These are phyloP conservation scores for Lobophora halterata DNA, from an alignment of 2,888 invertebrate genomes.

Conservation along the genomic window DNA sequence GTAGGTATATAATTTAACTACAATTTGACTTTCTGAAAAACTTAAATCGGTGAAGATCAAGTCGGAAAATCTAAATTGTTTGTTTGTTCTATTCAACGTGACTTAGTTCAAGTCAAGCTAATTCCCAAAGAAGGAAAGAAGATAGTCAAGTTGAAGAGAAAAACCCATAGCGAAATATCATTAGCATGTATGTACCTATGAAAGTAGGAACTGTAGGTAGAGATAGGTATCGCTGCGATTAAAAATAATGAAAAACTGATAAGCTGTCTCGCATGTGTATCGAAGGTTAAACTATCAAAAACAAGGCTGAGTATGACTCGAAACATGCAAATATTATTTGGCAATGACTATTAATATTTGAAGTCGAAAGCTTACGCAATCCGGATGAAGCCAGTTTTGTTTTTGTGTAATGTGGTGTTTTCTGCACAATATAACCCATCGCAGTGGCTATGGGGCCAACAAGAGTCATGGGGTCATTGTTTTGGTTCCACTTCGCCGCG, in stretches of 20 bases:
- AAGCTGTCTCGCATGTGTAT: not conserved
- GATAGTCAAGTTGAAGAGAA: too few relatives aligned
- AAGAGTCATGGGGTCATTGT: constrained; percentile 54
- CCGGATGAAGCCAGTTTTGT: not conserved
- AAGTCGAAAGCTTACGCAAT: constrained; percentile 12
- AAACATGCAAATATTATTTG: constrained; percentile 18
- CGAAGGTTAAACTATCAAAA: constrained; percentile 3
- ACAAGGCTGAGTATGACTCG: constrained; percentile 9
- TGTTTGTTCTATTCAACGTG: too few relatives aligned
- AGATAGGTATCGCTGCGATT: too few relatives aligned
- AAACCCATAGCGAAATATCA: too few relatives aligned
- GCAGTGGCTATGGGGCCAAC: constrained; percentile 34
- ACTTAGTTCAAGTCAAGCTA: too few relatives aligned
- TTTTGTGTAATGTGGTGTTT: constrained; percentile 1
- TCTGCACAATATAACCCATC: constrained; percentile 11
- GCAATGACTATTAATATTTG: constrained; percentile 10
- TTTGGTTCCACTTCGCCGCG: constrained; percentile 65
- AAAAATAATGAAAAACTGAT: not conserved
- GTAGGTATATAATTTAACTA: too few relatives aligned
- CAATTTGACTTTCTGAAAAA: too few relatives aligned
- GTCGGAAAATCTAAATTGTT: too few relatives aligned
- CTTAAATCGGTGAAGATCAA: too few relatives aligned
- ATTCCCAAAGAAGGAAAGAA: too few relatives aligned
- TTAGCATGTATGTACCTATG: too few relatives aligned
- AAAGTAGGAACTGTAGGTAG: too few relatives aligned